Evolutionary conservation across 2,797 vertebrate genomes (phyloP).

Genomic region (Spheniscus humboldti): DNA sequence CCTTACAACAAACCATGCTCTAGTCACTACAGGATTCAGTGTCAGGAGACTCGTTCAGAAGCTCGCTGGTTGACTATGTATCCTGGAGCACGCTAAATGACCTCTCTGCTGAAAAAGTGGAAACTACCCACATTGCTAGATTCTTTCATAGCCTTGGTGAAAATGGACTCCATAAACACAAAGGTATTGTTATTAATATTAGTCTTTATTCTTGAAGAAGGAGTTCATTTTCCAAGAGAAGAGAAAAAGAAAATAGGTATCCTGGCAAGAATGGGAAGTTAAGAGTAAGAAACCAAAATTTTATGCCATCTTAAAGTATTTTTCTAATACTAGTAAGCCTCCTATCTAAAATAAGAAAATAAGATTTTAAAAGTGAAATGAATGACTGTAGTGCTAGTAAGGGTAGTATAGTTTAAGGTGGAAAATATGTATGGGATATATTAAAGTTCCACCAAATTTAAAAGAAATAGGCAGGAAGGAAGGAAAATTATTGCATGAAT

Average conservation of each 20-base stretch:
- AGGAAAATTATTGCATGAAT: conserved; percentile 62
- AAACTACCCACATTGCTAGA: not conserved
- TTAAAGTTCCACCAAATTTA: conserved; percentile 24
- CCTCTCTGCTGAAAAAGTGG: not conserved
- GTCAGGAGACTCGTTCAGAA: not conserved
- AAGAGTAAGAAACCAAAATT: not conserved
- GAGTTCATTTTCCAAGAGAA: not conserved
- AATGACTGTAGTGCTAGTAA: not conserved
- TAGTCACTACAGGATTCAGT: not conserved
- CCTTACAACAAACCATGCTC: not conserved
- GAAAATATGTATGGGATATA: conserved; percentile 30
- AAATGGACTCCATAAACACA: not conserved
- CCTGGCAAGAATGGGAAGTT: not conserved
- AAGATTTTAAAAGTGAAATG: not conserved
- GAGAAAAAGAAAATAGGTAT: not conserved
- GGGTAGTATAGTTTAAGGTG: not conserved
- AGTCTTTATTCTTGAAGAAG: not conserved
- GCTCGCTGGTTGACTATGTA: not conserved
- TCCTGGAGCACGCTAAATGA: not conserved
- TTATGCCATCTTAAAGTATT: not conserved
- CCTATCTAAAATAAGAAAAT: not conserved
- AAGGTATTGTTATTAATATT: not conserved
- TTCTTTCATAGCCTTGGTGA: not conserved
- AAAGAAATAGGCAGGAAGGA: conserved; percentile 57
- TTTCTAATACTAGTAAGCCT: not conserved